These are phyloP conservation scores for Deroptyus accipitrinus DNA, from an alignment of 2,113 vertebrate genomes.

Conservation along the genomic window DNA sequence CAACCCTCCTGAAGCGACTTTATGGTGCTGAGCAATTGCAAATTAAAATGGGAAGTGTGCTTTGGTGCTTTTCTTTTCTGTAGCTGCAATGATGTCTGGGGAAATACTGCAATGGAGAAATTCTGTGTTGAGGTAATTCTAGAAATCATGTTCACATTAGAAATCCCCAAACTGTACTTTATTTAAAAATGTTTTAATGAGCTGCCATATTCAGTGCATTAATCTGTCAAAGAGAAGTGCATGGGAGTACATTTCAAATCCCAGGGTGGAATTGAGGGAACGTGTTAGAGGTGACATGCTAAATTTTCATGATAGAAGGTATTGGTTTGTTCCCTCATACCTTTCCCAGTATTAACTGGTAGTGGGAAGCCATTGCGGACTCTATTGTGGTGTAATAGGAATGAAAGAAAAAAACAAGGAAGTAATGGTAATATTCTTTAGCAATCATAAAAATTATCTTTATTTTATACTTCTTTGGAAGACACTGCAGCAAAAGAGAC, in stretches of 20 bases:
- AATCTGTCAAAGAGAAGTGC: conserved; percentile 49
- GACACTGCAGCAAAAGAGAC: background rate
- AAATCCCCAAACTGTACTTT: conserved; percentile 38
- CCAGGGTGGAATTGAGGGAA: background rate
- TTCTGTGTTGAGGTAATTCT: conserved; percentile 47
- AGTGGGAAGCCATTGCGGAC: background rate
- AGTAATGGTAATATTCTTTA: background rate
- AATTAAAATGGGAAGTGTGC: conserved; percentile 59
- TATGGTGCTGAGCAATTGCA: conserved; percentile 48
- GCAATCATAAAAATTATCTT: background rate
- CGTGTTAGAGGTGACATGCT: background rate
- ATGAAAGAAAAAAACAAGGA: background rate
- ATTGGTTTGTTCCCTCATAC: background rate
- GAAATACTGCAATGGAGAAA: conserved; percentile 38
- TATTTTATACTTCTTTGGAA: background rate
- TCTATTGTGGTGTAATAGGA: background rate
- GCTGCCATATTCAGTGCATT: conserved; percentile 23
- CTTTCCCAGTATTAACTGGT: background rate
- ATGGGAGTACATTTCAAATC: background rate
- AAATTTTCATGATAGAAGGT: background rate
- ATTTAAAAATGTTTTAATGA: conserved; percentile 61
- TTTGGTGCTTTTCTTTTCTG: conserved; percentile 31
- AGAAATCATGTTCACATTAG: conserved; percentile 49
- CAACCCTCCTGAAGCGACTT: conserved; percentile 5
- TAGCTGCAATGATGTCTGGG: conserved; percentile 10